A percentile compares a stretch with the other conserved stretches of the same genome.
Conservation (phyloP, 1,140 invertebrate genomes). For the Diprion similis region DNA sequence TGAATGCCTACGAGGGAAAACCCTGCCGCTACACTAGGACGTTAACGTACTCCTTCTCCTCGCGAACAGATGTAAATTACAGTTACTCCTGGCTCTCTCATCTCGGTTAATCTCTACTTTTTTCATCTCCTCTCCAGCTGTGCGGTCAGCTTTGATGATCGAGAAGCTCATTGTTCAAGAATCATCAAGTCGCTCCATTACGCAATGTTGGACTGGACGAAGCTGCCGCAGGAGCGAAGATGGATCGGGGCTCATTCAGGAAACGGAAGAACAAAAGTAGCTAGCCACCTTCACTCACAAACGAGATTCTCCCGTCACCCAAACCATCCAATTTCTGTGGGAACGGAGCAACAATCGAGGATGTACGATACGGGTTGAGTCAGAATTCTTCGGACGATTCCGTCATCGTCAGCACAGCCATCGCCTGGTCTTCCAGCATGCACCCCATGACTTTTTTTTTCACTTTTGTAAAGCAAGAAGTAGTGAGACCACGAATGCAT, state of each 20-base stretch:
- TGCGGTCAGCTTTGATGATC: not conserved
- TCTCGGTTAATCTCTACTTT: not conserved
- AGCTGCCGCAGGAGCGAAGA: not conserved
- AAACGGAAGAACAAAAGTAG: not conserved
- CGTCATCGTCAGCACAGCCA: too few species aligned
- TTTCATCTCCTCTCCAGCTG: not conserved
- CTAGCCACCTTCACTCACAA: not conserved
- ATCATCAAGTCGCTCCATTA: not conserved
- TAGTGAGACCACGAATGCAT: too few species aligned
- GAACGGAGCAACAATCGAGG: too few species aligned
- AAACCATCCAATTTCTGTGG: too few species aligned
- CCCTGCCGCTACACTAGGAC: not conserved
- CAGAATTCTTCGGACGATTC: too few species aligned
- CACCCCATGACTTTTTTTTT: too few species aligned
- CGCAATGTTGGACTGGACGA: not conserved
- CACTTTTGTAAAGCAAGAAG: too few species aligned
- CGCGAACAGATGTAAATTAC: not conserved
- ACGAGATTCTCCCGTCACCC: too few species aligned
- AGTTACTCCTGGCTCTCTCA: not conserved
- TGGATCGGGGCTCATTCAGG: not conserved
- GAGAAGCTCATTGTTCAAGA: not conserved
- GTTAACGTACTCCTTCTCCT: not conserved
- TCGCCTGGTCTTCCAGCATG: too few species aligned
- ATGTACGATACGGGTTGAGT: too few species aligned
- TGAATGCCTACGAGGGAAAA: not conserved